Evolutionary conservation across 2,888 invertebrate genomes (phyloP).

Genomic region (Thecocarcelia acutangulata): DNA sequence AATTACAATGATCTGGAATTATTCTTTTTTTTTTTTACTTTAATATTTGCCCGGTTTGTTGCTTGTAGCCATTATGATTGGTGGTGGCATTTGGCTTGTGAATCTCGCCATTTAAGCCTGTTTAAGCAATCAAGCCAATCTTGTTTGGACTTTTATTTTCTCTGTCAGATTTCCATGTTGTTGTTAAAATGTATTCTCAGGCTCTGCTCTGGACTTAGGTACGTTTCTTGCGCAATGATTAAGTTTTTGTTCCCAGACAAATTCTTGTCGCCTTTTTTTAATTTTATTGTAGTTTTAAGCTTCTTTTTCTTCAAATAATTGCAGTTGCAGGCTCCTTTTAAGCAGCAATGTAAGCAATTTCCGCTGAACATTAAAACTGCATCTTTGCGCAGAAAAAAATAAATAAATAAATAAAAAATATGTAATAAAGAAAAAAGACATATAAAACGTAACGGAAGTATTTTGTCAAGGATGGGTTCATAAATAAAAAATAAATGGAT

Average conservation of each 20-base stretch:
- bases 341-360: slow-evolving; percentile 63
- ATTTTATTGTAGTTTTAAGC: slow-evolving; percentile 38
- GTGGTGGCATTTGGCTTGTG: slow-evolving; percentile 30
- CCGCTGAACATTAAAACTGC: slow-evolving; percentile 49
- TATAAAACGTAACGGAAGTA: slow-evolving; percentile 60
- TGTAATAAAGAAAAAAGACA: not conserved
- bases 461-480: slow-evolving; percentile 57
- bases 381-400: not conserved
- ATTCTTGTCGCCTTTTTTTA: slow-evolving; percentile 58
- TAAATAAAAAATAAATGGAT: slow-evolving; percentile 48
- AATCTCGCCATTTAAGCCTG: slow-evolving; percentile 44
- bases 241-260: slow-evolving; percentile 61
- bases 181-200: slow-evolving; percentile 50
- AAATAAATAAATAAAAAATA: not conserved
- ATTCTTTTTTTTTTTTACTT: not conserved
- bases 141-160: slow-evolving; percentile 23
- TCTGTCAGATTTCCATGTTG: slow-evolving; percentile 27
- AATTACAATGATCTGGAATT: slow-evolving; percentile 21
- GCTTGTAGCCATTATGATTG: slow-evolving; percentile 1
- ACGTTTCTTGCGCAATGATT: slow-evolving; percentile 16
- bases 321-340: slow-evolving; percentile 36
- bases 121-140: slow-evolving; percentile 37
- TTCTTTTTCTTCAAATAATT: slow-evolving; percentile 22
- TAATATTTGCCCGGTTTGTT: not conserved
- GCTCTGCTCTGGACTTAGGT: slow-evolving; percentile 39